Evolutionary conservation across 2,113 vertebrate species (phyloP), one percentile per base, ranked within the genome.

Genomic region (Eulacestoma nigropectus): DNA sequence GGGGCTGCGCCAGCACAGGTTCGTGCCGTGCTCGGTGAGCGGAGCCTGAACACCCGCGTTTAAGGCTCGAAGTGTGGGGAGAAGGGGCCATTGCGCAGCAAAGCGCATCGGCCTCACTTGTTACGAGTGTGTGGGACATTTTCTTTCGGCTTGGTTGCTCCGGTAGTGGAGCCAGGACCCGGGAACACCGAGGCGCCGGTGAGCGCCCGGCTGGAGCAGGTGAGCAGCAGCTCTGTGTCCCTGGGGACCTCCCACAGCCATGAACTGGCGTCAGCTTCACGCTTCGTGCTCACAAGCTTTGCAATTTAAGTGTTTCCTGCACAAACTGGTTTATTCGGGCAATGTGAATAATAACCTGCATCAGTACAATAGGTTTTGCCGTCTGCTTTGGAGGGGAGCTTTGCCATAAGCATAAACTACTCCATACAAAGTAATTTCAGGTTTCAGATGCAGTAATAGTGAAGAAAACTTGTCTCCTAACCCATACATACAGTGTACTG

Each of bases 21-120:
- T 16, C 2, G 44, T 29, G 41, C 32, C 1, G 68, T 0, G 60
- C 18, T 5, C 50, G 2, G 12, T 7, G 33, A 44, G 68, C 52
- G 37, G 44, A 29, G 59, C 44, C 12, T 19, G 32, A 1, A 4
- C 42, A 1, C 6, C 39, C 15, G 12, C 9, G 8, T 20, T 7
- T 17, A 3, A 11, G 8, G n/a, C 9, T 25, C 9, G 0, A 10
- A 12, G 52, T 2, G 33, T 6, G 8, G 6, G 56, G 4, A 35
- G 14, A 33, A 26, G 32, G 7, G 25, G 5, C 25, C 29, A 4
- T 11, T 2, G 19, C 9, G 2, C 59, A 13, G 11, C 27, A 9
- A 27, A 64, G 27, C 5, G 14, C n/a, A 4, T 4, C 15, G 15
- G 10, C 13, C 26, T 18, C 13, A 16, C 25, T 16, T 18, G 23